Percentiles rank a stretch among this genome's conserved stretches.
Conservation (phyloP, 2,113 vertebrate genomes). For the Mobula hypostoma region DNA sequence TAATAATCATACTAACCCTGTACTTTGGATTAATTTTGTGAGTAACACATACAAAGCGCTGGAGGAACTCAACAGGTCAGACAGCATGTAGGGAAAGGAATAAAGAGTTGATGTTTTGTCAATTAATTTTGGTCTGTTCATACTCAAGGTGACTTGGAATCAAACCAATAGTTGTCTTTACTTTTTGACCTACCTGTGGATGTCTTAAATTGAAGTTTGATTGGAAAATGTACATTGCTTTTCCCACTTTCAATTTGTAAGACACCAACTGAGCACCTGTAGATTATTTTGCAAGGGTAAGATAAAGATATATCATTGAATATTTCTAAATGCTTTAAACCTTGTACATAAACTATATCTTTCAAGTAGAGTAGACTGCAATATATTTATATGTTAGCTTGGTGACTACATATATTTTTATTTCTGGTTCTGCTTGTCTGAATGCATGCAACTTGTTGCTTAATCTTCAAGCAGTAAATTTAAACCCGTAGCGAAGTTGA, state of each 20-base stretch:
- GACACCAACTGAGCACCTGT: background rate
- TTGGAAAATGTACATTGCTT: background rate
- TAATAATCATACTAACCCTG: too few relatives aligned
- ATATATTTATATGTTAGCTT: constrained; percentile 6
- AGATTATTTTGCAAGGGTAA: background rate
- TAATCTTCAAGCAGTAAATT: constrained; percentile 3
- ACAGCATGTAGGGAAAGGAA: too few relatives aligned
- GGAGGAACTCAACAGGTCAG: too few relatives aligned
- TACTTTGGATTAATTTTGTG: background rate
- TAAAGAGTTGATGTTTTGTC: too few relatives aligned
- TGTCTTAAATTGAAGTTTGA: background rate
- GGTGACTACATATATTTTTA: constrained; percentile 22
- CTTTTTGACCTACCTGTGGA: background rate
- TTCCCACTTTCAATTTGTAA: background rate
- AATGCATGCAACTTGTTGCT: background rate
- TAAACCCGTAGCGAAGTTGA: constrained; percentile 8
- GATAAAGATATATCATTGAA: background rate
- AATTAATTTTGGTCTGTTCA: background rate
- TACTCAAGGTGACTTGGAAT: background rate
- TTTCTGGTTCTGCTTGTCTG: constrained; percentile 26
- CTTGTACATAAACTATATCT: background rate
- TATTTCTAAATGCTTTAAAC: constrained; percentile 6
- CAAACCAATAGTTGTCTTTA: background rate
- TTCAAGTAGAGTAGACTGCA: background rate
- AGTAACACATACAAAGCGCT: too few relatives aligned